phyloP scores from a whole-genome alignment of 1,140 invertebrate species.

The Eumaeus atala region DNA sequence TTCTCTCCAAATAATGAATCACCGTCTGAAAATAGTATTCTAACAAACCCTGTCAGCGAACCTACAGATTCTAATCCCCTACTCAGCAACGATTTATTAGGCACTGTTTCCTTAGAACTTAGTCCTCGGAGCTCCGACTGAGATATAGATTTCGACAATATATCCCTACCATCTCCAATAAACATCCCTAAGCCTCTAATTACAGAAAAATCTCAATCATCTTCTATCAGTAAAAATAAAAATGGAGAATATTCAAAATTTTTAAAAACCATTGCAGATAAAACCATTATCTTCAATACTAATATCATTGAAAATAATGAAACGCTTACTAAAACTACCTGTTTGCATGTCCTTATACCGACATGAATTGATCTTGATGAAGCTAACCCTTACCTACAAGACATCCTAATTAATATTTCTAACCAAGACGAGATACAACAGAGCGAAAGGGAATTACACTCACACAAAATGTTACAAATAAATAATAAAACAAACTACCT shows the following conservation, averaged over 20 bases:
- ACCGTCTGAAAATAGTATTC: background rate
- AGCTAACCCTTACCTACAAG: slow-evolving; percentile 24
- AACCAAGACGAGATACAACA: slow-evolving; percentile 12
- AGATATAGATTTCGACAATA: background rate
- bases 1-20: background rate
- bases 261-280: slow-evolving; percentile 16
- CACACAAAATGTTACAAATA: slow-evolving; percentile 1
- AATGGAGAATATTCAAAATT: slow-evolving; percentile 22
- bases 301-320: slow-evolving; percentile 26
- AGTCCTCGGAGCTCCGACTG: background rate
- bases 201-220: background rate
- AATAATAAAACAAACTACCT: slow-evolving; percentile 1
- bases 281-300: slow-evolving; percentile 18
- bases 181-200: background rate
- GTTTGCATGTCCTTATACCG: slow-evolving; percentile 23
- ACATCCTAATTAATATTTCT: slow-evolving; percentile 14
- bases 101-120: background rate
- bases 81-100: background rate
- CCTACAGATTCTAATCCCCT: no score
- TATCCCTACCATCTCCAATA: background rate
- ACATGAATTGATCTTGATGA: slow-evolving; percentile 33
- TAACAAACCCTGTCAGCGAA: background rate
- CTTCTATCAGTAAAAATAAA: background rate
- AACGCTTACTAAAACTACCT: slow-evolving; percentile 12
- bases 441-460: slow-evolving; percentile 20